Base-by-base conservation (phyloP, 30 jellyfish, hydroid and myxozoan genomes). In the Haliclystus octoradiatus region DNA sequence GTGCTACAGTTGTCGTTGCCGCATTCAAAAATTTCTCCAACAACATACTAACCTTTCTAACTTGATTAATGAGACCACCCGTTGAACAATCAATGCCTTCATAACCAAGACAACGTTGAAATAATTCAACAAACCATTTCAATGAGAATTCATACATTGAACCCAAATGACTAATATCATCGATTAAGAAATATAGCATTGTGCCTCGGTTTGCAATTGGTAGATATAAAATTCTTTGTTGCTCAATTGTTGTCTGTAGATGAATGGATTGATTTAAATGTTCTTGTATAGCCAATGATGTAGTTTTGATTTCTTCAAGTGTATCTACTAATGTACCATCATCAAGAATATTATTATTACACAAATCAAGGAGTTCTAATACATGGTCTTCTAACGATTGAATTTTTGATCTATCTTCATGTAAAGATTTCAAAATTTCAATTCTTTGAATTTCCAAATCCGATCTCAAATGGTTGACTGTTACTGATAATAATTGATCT, bases 141-240 rank as follows among this genome's bases (percentile, higher is more conserved):
- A 86, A 70, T n/a, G 96, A 78, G 62, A 86, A 86, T 75, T 78
- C 94, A 70, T 78, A 86, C 96, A 86, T 86, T 12, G 65, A 76
- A 34, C 78, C 94, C 19, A 86, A 66, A 2, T 69, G 25, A n/a
- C 94, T 46, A 52, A 86, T 63, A 61, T 86, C 96, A 24, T 75
- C 60, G 30, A 81, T 66, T 0, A 79, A 92, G 66, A 79, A 76
- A 66, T 78, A 86, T 72, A 86, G 65, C 49, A 74, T 22, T 0
- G 96, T 84, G 26, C 94, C 96, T 0, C 94, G 94, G 26, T 78
- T 79, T 34, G 96, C 96, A 14, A 86, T 84, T 1, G 91, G 79
- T 35, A 79, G 70, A 75, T 78, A 86, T 19, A 78, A 84, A 26
- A 33, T 31, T 52, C 96, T 77, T 74, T 66, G 74, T 28, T 63